Evolutionary conservation across 2,113 vertebrate species (phyloP).

Genomic region (Tylochromis polylepis): DNA sequence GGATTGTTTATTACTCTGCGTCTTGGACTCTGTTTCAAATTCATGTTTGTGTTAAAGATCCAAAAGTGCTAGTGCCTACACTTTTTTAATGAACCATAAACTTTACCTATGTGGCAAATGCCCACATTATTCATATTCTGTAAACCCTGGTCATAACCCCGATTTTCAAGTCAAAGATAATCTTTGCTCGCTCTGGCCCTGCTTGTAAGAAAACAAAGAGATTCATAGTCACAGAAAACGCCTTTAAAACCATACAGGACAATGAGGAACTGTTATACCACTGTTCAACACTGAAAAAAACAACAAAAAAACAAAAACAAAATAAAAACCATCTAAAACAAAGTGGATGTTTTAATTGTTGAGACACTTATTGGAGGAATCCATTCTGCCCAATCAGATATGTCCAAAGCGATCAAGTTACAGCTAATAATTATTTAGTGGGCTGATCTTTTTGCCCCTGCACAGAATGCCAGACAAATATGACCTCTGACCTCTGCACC

Average conservation of each 20-base stretch:
- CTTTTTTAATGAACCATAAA: background rate
- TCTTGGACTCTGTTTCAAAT: background rate
- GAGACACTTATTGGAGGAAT: background rate
- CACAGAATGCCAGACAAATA: background rate
- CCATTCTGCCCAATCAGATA: background rate
- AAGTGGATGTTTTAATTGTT: background rate
- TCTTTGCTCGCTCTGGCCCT: rapidly evolving
- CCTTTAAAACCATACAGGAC: too few relatives aligned
- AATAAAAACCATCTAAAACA: background rate
- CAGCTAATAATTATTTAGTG: background rate
- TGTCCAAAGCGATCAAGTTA: background rate
- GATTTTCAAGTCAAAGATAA: rapidly evolving
- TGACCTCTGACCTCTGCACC: background rate
- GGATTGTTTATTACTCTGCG: background rate
- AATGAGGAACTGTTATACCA: too few relatives aligned
- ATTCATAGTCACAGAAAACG: too few relatives aligned
- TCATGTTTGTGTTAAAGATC: background rate
- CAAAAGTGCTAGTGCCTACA: background rate
- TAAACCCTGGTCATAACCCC: background rate
- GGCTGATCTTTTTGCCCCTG: background rate
- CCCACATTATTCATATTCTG: background rate
- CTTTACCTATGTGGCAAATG: rapidly evolving
- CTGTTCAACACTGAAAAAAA: too few relatives aligned
- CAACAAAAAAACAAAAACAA: rapidly evolving
- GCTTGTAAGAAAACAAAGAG: background rate